Evolutionary conservation across 2,888 invertebrate genomes (phyloP).

Genomic region (Synanthedon myopaeformis): DNA sequence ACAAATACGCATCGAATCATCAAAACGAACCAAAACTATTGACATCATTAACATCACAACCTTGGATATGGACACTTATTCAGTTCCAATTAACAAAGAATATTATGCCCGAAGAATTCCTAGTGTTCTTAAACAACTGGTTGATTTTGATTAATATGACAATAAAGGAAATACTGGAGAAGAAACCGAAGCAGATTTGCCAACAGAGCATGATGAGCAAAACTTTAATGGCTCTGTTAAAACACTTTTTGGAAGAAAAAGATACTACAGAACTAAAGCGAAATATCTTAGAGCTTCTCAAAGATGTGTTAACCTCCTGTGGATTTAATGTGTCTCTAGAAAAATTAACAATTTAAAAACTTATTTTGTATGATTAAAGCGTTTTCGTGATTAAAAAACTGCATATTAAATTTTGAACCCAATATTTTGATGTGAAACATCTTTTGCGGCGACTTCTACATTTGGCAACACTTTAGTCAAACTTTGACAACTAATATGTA

Average conservation of each 20-base stretch:
- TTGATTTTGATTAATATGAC: slow-evolving; percentile 42
- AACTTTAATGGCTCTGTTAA: slow-evolving; percentile 38
- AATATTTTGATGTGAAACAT: too few relatives aligned
- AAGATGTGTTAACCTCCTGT: slow-evolving; percentile 25
- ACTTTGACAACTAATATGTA: too few relatives aligned
- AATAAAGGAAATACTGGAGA: slow-evolving; percentile 29
- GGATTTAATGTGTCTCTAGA: too few relatives aligned
- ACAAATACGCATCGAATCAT: slow-evolving; percentile 44
- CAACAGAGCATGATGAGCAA: slow-evolving; percentile 41
- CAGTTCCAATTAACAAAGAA: slow-evolving; percentile 52
- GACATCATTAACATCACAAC: slow-evolving; percentile 45
- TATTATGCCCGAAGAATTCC: slow-evolving; percentile 34
- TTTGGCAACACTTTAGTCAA: too few relatives aligned
- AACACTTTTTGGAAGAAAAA: slow-evolving; percentile 24
- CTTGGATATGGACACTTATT: slow-evolving; percentile 52
- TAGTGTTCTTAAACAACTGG: slow-evolving; percentile 47
- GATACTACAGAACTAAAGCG: slow-evolving; percentile 26
- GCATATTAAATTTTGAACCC: too few relatives aligned
- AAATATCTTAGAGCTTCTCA: slow-evolving; percentile 27
- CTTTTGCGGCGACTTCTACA: too few relatives aligned
- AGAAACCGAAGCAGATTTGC: slow-evolving; percentile 25
- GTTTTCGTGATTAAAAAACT: too few relatives aligned
- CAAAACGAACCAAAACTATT: slow-evolving; percentile 45
- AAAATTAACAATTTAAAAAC: too few relatives aligned
- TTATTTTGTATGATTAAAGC: too few relatives aligned